Conservation (phyloP, 2,113 vertebrate genomes). For the Phainopepla nitens region DNA sequence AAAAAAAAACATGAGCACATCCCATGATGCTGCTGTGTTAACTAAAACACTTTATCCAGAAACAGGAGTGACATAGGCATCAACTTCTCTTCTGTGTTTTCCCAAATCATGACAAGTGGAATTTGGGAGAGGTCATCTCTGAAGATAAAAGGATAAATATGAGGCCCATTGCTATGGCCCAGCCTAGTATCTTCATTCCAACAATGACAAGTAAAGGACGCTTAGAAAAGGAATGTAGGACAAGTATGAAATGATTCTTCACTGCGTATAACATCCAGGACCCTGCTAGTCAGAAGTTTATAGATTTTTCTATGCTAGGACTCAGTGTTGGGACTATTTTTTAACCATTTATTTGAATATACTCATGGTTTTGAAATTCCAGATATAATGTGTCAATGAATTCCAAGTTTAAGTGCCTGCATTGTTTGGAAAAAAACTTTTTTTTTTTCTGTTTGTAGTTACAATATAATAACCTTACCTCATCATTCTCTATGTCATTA, state of each 20-base stretch:
- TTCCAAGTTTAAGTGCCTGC: not conserved
- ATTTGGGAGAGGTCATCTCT: not conserved
- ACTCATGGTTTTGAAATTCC: not conserved
- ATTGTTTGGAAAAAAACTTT: not conserved
- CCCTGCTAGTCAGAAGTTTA: not conserved
- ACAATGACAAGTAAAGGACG: not conserved
- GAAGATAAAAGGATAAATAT: not conserved
- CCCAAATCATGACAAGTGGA: accelerated
- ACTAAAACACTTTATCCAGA: not conserved
- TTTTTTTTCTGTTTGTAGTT: not conserved
- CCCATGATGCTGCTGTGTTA: not conserved
- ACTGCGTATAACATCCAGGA: not conserved
- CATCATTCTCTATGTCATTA: not conserved
- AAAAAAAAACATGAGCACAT: not conserved
- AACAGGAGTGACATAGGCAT: not conserved
- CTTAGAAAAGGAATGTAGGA: not conserved
- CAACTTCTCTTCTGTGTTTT: not conserved
- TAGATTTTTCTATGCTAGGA: not conserved
- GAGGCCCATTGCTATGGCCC: not conserved
- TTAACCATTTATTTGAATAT: not conserved
- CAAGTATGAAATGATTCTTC: not conserved
- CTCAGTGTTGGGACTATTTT: not conserved
- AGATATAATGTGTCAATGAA: not conserved
- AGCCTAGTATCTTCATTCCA: not conserved
- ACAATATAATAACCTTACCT: not conserved